Evolutionary conservation across 2,888 invertebrate genomes (phyloP), one percentile per base, ranked within the genome.

Genomic region (Reticulitermes lucifugus): DNA sequence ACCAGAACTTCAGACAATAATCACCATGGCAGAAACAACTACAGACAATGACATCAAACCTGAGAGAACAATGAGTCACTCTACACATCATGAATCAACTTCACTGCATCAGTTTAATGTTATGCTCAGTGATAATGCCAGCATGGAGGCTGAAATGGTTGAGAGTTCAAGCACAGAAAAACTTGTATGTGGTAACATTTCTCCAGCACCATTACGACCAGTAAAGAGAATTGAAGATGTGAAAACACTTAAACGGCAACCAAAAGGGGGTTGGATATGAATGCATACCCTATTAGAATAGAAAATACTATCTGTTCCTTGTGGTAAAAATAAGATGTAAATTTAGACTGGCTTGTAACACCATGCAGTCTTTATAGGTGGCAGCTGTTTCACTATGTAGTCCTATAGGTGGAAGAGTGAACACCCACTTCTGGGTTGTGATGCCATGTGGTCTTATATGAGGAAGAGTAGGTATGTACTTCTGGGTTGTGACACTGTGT

Each of bases 221-320:
- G 35, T 35, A 0, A 91, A 92, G 88, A 92, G 92, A 87, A 89
- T 93, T 10, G 92, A 92, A 2, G 93, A 93, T 14, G 91, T 93
- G 73, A 93, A 91, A 85, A 92, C 92, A 1, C 92, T 92, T 87
- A 93, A 92, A 88, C 89, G 93, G 85, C 93, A 93, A 87, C 93
- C 92, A 0, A 94, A 93, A 89, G 93, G 92, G 84, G 94, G 94
- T 22, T 94, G 94, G 94, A 91, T 94, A 43, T 94, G 91, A 87
- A 41, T 6, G 6, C 9, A 51, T 14, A 14, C 14, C 51, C 51
- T 51, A 51, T 7, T 51, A 3, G 51, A 51, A 51, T 14, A 51
- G 51, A 51, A 51, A 9, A 51, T 35, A 35, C 4, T 35, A 35
- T 35, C 35, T 0, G 35, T 35, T 35, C 35, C 35, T 35, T 35